Base-by-base conservation (phyloP, 2,888 invertebrate genomes). In the Meiosimyza platycephala region DNA sequence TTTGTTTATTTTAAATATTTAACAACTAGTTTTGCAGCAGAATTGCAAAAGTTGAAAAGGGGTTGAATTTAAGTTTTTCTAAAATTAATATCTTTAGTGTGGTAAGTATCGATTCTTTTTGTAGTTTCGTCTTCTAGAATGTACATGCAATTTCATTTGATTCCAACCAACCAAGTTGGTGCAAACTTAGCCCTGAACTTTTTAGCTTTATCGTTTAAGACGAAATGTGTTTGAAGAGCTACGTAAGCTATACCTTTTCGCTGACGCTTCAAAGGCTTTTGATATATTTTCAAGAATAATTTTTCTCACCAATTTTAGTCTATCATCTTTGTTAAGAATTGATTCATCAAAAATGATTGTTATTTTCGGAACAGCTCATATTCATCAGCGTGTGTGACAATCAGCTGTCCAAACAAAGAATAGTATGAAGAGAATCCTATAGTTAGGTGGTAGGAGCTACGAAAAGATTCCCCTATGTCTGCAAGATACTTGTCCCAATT, bases 351-450 rank as follows among this genome's bases (percentile, higher is more conserved):
- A 15, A 50, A 65, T 3, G 12, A 18, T 6, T 51, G 22, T 18
- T 52, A 15, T 16, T 51, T 52, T 16, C 65, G 18, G 2, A 65
- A 6, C 51, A 65, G 28, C 1, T 50, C 51, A n/a, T 51, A 65
- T 3, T 65, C 65, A 5, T 16, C 6, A n/a, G 22, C 66, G 28
- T 66, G 6, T 12, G 13, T 22, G 22, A 59, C 3, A 51, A 69
- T 59, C n/a, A 50, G 47, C 12, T 59, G 48, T 12, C 73, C 73
- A 48, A 69, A 69, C 15, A 69, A n/a, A 4, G 69, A 54, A 65
- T 28, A 69, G 62, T 75, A 75, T 33, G 73, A 68, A 4, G 75
- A 67, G 4, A 15, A 71, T 13, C 72, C 70, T 1, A 66, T 54
- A 3, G 55, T 60, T 28, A 71, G 68, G 16, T 75, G 75, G 5